Evolutionary conservation across 2,797 vertebrate species (phyloP), one percentile per base, ranked within the genome.

Genomic region (Potorous gilbertii): DNA sequence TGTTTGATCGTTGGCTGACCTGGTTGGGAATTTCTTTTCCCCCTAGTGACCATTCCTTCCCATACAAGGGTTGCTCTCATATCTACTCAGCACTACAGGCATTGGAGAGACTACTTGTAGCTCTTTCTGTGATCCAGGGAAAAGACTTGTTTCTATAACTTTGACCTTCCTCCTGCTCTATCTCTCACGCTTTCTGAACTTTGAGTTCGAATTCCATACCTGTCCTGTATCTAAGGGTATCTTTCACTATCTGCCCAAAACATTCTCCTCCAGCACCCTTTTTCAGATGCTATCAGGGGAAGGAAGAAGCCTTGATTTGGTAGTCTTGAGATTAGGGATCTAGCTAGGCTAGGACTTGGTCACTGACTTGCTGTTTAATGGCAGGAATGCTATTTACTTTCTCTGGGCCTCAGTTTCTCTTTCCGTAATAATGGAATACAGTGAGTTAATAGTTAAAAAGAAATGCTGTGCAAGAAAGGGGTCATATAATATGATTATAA

Each of bases 401-500:
- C 54, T 29, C 56, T 50, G 59, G 74, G 95, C 27, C 96, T 96
- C 95, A 29, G 93, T 97, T 94, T 94, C 91, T n/a, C 55, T 40
- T 74, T 11, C 13, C 10, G 29, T 94, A 57, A 81, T 81, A 90
- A 54, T 46, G 91, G 89, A 56, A 93, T 87, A 46, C 13, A 27
- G 21, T 93, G 54, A 46, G 74, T 81, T 81, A 81, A 81, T 46
- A 24, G 74, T 81, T 24, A 54, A 66, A 66, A 54, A 52, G 62
- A 89, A 46, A 54, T 87, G 94, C 91, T 66, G 40, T 28, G 24
- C 21, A 34, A 89, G 55, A 31, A 90, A 6, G 12, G 40, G 54
- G 5, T 31, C 89, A 2, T 55, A 40, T 91, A 54, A 12, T 21
- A 1, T 81, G 46, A n/a, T 62, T 92, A 90, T 28, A 66, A 89